phyloP scores from a whole-genome alignment of 2,888 invertebrate species.

The Taenaris catops region DNA sequence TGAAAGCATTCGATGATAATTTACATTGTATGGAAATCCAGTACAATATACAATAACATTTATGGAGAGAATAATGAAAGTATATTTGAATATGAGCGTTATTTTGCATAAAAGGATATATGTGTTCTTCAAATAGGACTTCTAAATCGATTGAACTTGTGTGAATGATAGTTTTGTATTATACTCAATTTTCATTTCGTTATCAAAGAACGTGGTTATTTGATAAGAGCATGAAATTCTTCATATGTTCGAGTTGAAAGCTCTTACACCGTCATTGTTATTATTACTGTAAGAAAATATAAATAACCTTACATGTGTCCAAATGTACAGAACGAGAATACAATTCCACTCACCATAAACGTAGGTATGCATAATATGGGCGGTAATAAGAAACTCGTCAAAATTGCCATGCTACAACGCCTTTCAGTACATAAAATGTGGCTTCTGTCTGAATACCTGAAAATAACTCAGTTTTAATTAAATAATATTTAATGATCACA shows the following conservation, averaged over 20 bases:
- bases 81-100: constrained; percentile 2
- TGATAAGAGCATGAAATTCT: no score
- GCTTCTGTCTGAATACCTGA: constrained; percentile 89
- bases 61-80: constrained; percentile 14
- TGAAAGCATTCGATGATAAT: constrained; percentile 38
- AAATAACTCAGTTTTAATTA: constrained; percentile 29
- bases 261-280: no score
- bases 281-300: no score
- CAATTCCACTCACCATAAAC: constrained; percentile 85
- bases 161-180: no score
- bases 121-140: no score
- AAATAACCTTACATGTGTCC: no score
- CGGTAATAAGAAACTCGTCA: constrained; percentile 87
- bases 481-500: not conserved
- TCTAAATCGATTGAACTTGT: no score
- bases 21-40: constrained; percentile 29
- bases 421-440: constrained; percentile 87
- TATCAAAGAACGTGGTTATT: no score
- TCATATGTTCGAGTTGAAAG: no score
- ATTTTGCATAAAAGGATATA: constrained; percentile 10
- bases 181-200: no score
- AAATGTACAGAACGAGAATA: no score
- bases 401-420: constrained; percentile 88
- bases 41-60: constrained; percentile 9
- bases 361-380: constrained; percentile 91